A percentile compares a stretch with the other conserved stretches of the same genome.
These are phyloP conservation scores for Bibio marci DNA, from an alignment of 2,888 invertebrate genomes.

Conservation along the genomic window DNA sequence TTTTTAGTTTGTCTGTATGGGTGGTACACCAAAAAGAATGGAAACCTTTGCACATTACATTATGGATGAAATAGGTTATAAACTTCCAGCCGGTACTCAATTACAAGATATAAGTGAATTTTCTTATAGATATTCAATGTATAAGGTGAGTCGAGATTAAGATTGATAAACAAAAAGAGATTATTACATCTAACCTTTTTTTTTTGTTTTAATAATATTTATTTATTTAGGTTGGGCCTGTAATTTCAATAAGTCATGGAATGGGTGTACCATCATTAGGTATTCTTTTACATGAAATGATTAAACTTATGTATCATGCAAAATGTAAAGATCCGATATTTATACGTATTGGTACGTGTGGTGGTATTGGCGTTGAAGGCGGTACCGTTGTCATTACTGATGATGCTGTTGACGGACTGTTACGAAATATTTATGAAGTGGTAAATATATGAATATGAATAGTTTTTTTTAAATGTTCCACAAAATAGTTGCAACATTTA, in stretches of 20 bases:
- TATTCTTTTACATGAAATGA: slow-evolving; percentile 87
- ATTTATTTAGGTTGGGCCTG: slow-evolving; percentile 24
- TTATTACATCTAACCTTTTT: not conserved
- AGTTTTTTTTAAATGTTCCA: not conserved
- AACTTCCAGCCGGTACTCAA: slow-evolving; percentile 74
- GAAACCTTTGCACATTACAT: slow-evolving; percentile 82
- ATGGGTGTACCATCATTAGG: slow-evolving; percentile 96
- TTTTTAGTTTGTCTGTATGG: slow-evolving; percentile 97
- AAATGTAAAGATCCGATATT: slow-evolving; percentile 75
- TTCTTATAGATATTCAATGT: slow-evolving; percentile 89
- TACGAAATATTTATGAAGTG: slow-evolving; percentile 67
- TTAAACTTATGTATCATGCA: slow-evolving; percentile 90
- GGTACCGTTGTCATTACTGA: slow-evolving; percentile 90
- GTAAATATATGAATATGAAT: slow-evolving; percentile 33
- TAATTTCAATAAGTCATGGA: slow-evolving; percentile 50
- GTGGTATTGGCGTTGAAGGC: slow-evolving; percentile 80
- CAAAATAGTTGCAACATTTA: not conserved
- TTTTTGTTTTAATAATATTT: not conserved
- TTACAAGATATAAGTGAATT: slow-evolving; percentile 79
- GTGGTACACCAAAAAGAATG: slow-evolving; percentile 89
- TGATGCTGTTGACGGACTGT: slow-evolving; percentile 75
- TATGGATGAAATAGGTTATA: slow-evolving; percentile 77
- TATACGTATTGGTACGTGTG: slow-evolving; percentile 87
- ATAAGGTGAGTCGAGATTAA: slow-evolving; percentile 54
- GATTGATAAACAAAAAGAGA: too few species aligned